A percentile compares a stretch with the other conserved stretches of the same genome.
phyloP scores from a whole-genome alignment of 2,113 vertebrate genomes.

The Dissostichus mawsoni region DNA sequence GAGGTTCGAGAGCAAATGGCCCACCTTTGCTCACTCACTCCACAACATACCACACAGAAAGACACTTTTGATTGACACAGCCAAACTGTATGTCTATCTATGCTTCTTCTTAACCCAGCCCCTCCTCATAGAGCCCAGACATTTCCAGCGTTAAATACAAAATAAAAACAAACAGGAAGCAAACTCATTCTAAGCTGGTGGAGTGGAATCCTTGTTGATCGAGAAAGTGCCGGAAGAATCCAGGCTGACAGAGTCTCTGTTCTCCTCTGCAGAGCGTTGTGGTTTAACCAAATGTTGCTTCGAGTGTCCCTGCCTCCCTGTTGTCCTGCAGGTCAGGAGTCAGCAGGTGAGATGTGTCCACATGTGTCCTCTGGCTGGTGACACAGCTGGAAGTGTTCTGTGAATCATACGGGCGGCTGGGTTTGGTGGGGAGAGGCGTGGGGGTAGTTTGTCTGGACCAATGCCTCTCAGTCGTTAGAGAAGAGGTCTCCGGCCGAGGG shows the following conservation, averaged over 20 bases:
- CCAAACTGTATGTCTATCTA: constrained; percentile 10
- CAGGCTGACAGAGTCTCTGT: constrained; percentile 65
- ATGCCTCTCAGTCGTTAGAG: constrained; percentile 91
- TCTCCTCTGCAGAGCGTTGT: constrained; percentile 52
- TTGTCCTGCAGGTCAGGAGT: constrained; percentile 24
- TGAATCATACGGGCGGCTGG: constrained; percentile 47
- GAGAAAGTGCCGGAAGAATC: constrained; percentile 38
- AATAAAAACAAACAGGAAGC: constrained; percentile 69
- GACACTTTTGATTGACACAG: constrained; percentile 43
- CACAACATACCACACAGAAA: constrained; percentile 31
- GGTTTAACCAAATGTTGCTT: constrained; percentile 40
- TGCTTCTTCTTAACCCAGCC: constrained; percentile 1
- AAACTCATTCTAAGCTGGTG: constrained; percentile 73
- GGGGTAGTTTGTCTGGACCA: constrained; percentile 1
- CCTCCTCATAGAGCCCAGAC: constrained; percentile 19
- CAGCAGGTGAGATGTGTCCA: constrained; percentile 30
- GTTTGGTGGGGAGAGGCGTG: constrained; percentile 25
- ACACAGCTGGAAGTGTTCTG: constrained; percentile 39
- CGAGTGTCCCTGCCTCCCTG: constrained; percentile 20
- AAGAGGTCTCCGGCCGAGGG: constrained; percentile 98
- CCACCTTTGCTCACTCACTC: constrained; percentile 26
- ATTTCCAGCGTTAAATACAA: constrained; percentile 52
- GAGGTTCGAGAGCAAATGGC: constrained; percentile 20
- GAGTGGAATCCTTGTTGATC: constrained; percentile 65
- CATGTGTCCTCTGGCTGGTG: constrained; percentile 35